Evolutionary conservation across 1,140 invertebrate genomes (phyloP).

Genomic region (Neelides sp.): DNA sequence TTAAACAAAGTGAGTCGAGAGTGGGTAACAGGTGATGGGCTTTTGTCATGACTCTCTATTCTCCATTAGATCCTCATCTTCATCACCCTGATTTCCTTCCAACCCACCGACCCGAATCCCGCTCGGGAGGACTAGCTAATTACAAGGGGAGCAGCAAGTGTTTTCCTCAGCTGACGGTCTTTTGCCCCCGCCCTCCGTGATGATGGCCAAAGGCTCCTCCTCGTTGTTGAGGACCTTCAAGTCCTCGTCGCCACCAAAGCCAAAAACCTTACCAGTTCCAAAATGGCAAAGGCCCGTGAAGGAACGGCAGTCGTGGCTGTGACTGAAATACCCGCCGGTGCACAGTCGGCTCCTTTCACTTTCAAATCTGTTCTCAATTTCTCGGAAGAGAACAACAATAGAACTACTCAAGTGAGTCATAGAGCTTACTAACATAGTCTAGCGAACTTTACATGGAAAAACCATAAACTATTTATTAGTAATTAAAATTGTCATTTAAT

Average conservation of each 20-base stretch:
- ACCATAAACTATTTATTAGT: constrained; percentile 31
- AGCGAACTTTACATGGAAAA: constrained; percentile 24
- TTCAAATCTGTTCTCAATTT: too few species aligned
- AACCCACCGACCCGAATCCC: too few species aligned
- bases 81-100: neutral
- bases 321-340: constrained; percentile 28
- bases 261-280: neutral
- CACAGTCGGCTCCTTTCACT: constrained; percentile 15
- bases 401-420: constrained; percentile 32
- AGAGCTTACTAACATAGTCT: constrained; percentile 34
- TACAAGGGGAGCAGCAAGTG: constrained; percentile 16
- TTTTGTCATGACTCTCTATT: constrained; percentile 6
- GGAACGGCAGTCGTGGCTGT: constrained; percentile 17
- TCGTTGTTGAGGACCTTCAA: too few species aligned
- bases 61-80: neutral
- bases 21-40: constrained; percentile 23
- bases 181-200: neutral
- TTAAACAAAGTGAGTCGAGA: too few species aligned
- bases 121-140: too few species aligned
- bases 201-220: too few species aligned
- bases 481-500: constrained; percentile 17
- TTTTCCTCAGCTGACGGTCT: constrained; percentile 28
- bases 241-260: neutral
- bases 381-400: too few species aligned
- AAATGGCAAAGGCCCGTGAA: neutral